These are phyloP conservation scores for Polyommatus iphigenia DNA, from an alignment of 2,888 invertebrate species.

Conservation along the genomic window DNA sequence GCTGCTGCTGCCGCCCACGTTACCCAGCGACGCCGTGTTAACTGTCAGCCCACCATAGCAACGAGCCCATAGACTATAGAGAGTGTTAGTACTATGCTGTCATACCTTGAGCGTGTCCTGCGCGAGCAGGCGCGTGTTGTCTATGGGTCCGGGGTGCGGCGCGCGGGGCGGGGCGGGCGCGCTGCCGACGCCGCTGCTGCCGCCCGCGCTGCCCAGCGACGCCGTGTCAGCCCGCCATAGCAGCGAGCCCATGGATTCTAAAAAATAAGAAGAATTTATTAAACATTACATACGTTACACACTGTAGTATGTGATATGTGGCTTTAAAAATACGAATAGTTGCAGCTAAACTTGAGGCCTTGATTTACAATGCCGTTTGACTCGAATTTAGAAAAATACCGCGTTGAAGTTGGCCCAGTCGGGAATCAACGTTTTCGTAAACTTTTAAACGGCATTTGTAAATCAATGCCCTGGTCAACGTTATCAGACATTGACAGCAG, in stretches of 20 bases:
- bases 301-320: neutral
- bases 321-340: neutral
- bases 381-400: too few species aligned
- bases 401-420: too few species aligned
- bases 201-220: conserved; percentile 84
- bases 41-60: conserved; percentile 80
- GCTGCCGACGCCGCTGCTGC: conserved; percentile 83
- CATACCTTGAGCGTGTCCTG: conserved; percentile 24
- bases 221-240: conserved; percentile 80
- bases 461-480: too few species aligned
- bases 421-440: too few species aligned
- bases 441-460: too few species aligned
- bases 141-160: conserved; percentile 86
- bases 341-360: too few species aligned
- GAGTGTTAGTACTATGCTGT: too few species aligned
- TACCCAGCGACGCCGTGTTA: too few species aligned
- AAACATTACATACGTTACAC: neutral
- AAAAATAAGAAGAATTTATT: neutral
- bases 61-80: conserved; percentile 80
- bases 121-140: conserved; percentile 85
- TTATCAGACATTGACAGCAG: too few species aligned
- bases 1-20: too few species aligned
- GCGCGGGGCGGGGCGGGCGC: conserved; percentile 47
- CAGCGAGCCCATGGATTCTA: conserved; percentile 84
- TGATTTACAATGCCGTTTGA: too few species aligned